Percentiles rank a stretch among this genome's conserved stretches.
phyloP scores from a whole-genome alignment of 2,797 vertebrate genomes.

The Sarcophilus harrisii region DNA sequence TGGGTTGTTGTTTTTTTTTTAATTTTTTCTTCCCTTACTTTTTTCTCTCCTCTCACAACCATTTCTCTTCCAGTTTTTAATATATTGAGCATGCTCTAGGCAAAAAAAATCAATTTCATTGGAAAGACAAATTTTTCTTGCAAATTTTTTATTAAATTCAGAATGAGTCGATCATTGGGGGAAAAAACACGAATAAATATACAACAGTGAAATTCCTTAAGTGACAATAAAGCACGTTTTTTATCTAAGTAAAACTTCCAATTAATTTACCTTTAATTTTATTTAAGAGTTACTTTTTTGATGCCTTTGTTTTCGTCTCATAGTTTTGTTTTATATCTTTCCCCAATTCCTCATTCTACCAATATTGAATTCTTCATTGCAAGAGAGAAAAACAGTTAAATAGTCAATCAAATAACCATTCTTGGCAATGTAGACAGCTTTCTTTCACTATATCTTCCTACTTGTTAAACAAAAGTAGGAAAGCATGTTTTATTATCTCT shows the following conservation, averaged over 20 bases:
- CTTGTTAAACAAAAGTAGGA: not conserved
- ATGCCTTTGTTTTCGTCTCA: not conserved
- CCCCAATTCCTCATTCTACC: not conserved
- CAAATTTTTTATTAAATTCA: not conserved
- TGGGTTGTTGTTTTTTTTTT: conserved; percentile 39
- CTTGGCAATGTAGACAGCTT: not conserved
- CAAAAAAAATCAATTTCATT: conserved; percentile 63
- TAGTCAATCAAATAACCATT: not conserved
- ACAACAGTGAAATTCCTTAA: not conserved
- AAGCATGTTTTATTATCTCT: not conserved
- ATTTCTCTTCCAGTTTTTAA: conserved; percentile 50
- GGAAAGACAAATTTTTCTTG: conserved; percentile 53
- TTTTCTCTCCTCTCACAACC: not conserved
- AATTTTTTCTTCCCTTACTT: not conserved
- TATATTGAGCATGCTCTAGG: conserved; percentile 66
- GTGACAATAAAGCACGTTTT: not conserved
- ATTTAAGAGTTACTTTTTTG: not conserved
- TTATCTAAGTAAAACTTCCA: not conserved
- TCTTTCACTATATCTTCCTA: not conserved
- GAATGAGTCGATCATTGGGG: not conserved
- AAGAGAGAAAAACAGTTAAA: not conserved
- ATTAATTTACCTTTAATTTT: not conserved
- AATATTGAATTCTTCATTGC: not conserved
- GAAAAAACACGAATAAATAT: not conserved
- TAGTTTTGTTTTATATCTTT: not conserved